Base-by-base conservation (phyloP, 2,797 vertebrate species). In the Miichthys miiuy region DNA sequence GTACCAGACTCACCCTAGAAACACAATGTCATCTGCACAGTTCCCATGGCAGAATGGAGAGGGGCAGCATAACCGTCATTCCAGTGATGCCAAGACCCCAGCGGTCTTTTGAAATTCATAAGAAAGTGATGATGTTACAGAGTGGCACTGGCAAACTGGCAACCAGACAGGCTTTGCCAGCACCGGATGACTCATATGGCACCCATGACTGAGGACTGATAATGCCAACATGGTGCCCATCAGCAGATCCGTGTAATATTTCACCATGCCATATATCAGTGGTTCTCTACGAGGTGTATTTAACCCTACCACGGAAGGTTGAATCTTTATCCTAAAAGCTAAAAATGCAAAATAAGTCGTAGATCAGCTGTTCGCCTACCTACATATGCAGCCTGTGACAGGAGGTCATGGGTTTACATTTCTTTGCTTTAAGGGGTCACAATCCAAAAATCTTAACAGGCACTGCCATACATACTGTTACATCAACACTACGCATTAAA, bases 1-100 rank as follows among this genome's bases (percentile, higher is more conserved):
- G 81, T 79, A 81, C 77, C 93, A 93, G 92, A 89, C 91, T 85
- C 65, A 6, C 68, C 76, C 64, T 67, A 64, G 77, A 90, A 89
- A 85, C 68, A 72, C 88, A 64, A 71, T 79, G 79, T 78, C 84
- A 62, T 85, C 82, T 55, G 55, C 88, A 89, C 85, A 80, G 86
- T 91, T 93, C 89, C 86, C 83, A 87, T 88, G 78, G 80, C 81
- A 68, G 75, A 72, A 72, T 23, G 82, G 57, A 85, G 74, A 70
- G 72, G 68, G 56, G 68, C 56, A 27, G 60, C 80, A 79, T 89
- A 80, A 74, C 77, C 62, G 18, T 66, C 74, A 90, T 90, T 81
- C 84, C 71, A 68, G 46, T 41, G 55, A 88, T 87, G 88, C 89
- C 91, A 91, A 93, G 90, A 87, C 77, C 80, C 74, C 41, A 47